phyloP scores from a whole-genome alignment of 2,888 invertebrate genomes.

The Drosophila neotestacea region DNA sequence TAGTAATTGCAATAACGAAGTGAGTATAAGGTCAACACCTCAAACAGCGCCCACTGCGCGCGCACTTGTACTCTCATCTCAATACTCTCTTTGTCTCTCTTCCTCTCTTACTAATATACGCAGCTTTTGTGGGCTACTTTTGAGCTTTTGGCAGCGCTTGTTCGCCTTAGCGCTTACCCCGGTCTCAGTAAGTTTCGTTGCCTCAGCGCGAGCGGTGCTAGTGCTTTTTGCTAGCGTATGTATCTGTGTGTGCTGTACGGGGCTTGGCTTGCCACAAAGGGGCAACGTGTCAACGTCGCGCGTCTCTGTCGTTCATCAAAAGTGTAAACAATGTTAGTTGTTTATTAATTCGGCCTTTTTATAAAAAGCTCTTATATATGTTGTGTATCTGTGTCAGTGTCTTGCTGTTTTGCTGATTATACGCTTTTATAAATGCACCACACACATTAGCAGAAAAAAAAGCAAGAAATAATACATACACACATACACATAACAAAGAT shows the following conservation, averaged over 20 bases:
- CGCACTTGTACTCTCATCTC: constrained; percentile 18
- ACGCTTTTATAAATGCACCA: constrained; percentile 55
- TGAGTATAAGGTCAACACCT: constrained; percentile 36
- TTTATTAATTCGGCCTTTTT: constrained; percentile 44
- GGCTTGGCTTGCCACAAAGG: constrained; percentile 64
- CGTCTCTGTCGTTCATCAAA: constrained; percentile 40
- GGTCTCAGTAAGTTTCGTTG: constrained; percentile 55
- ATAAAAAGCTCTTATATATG: constrained; percentile 16
- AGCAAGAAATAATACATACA: constrained; percentile 13
- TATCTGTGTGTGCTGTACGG: constrained; percentile 43
- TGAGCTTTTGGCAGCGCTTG: constrained; percentile 55
- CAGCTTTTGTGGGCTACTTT: constrained; percentile 39
- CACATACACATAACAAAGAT: constrained; percentile 12
- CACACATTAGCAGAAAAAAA: constrained; percentile 14
- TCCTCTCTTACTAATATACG: constrained; percentile 7
- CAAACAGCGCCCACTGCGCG: constrained; percentile 21
- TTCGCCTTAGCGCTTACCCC: constrained; percentile 19
- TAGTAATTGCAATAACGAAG: constrained; percentile 62
- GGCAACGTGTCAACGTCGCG: constrained; percentile 72
- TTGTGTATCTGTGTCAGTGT: constrained; percentile 13
- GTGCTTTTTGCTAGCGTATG: constrained; percentile 21
- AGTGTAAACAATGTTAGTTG: constrained; percentile 72
- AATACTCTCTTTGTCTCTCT: constrained; percentile 11
- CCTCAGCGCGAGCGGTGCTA: constrained; percentile 58
- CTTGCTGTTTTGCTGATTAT: constrained; percentile 49